Percentiles rank a stretch among this genome's conserved stretches.
phyloP scores from a whole-genome alignment of 1,140 invertebrate genomes.

The Aethina tumida region DNA sequence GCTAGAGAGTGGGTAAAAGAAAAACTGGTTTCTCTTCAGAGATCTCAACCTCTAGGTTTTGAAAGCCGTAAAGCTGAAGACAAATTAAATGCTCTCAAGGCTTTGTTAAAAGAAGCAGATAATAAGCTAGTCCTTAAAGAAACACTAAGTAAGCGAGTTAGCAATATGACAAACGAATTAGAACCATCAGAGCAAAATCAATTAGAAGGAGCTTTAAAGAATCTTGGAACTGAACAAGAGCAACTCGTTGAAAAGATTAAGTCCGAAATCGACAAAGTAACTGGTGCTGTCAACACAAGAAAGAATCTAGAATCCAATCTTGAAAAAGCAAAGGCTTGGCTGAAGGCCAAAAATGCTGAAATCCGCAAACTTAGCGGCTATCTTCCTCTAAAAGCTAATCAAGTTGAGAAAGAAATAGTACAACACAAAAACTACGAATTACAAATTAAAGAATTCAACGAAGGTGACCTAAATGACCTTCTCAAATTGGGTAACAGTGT shows the following conservation, averaged over 20 bases:
- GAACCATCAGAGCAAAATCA: constrained; percentile 66
- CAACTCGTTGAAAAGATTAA: constrained; percentile 60
- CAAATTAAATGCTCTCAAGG: constrained; percentile 57
- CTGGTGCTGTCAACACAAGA: constrained; percentile 54
- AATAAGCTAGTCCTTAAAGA: constrained; percentile 73
- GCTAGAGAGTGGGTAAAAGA: constrained; percentile 72
- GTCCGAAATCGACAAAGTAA: constrained; percentile 60
- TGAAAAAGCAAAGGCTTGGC: constrained; percentile 67
- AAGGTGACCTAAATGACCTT: constrained; percentile 62
- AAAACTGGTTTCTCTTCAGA: constrained; percentile 56
- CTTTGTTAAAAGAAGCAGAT: constrained; percentile 72
- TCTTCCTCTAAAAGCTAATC: constrained; percentile 57
- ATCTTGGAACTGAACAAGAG: constrained; percentile 58
- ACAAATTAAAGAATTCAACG: constrained; percentile 70
- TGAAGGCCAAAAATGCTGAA: constrained; percentile 64
- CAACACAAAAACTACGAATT: constrained; percentile 62
- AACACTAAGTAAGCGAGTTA: constrained; percentile 69
- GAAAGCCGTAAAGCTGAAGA: constrained; percentile 66
- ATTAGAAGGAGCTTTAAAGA: constrained; percentile 54
- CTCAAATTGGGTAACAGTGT: constrained; percentile 65
- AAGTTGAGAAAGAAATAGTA: constrained; percentile 68
- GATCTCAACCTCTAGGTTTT: constrained; percentile 58
- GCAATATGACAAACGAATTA: constrained; percentile 75
- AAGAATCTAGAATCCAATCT: constrained; percentile 68
- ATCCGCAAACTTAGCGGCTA: constrained; percentile 64